phyloP scores from a whole-genome alignment of 2,113 vertebrate genomes.

The Nothoprocta pentlandii region DNA sequence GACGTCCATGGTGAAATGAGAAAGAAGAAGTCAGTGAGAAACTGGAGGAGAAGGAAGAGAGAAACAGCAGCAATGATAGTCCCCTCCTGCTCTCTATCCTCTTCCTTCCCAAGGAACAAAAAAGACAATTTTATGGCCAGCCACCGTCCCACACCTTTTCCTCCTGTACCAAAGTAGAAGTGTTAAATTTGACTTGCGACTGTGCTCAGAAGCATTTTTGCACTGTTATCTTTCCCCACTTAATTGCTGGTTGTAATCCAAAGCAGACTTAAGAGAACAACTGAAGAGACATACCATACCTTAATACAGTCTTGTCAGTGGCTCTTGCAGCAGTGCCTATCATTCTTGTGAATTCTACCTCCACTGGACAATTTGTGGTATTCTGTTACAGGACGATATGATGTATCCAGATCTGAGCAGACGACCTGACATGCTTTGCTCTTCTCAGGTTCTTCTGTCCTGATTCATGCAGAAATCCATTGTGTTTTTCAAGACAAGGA shows the following conservation, averaged over 20 bases:
- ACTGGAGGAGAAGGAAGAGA: not conserved
- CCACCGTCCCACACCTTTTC: not conserved
- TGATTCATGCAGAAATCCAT: not conserved
- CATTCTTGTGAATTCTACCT: not conserved
- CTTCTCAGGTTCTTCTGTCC: not conserved
- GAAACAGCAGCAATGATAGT: not conserved
- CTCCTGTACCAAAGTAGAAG: not conserved
- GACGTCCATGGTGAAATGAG: not conserved
- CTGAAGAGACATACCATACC: not conserved
- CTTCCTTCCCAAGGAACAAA: not conserved
- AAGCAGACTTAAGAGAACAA: not conserved
- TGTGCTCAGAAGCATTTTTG: not conserved
- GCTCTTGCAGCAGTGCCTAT: not conserved
- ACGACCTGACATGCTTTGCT: not conserved
- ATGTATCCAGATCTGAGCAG: not conserved
- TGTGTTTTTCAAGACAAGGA: not conserved
- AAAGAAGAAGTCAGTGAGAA: not conserved
- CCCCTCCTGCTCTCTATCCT: not conserved
- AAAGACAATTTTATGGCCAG: not conserved
- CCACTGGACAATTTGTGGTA: accelerated
- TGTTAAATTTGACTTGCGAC: not conserved
- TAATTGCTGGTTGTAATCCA: not conserved
- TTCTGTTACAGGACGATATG: not conserved
- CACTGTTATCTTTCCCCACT: not conserved
- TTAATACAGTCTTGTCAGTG: not conserved